Evolutionary conservation across 2,113 vertebrate species (phyloP).

Genomic region (Apistogramma diplotaenia): DNA sequence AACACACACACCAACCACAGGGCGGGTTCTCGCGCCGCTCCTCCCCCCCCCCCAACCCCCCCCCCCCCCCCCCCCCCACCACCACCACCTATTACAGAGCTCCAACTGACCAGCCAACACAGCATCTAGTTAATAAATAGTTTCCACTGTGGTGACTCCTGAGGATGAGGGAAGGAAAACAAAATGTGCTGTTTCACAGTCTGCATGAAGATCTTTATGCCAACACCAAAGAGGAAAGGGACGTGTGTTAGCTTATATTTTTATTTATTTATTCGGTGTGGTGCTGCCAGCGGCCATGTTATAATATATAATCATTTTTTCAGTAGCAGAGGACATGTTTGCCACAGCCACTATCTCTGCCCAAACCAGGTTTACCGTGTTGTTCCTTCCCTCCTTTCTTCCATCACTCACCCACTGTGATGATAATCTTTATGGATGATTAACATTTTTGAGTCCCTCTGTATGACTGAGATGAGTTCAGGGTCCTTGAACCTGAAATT

Average conservation of each 20-base stretch:
- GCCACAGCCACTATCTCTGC: slow-evolving; percentile 22
- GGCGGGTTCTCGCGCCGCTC: too few species aligned
- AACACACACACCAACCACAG: too few species aligned
- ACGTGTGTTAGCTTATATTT: slow-evolving; percentile 2
- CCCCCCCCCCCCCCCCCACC: too few species aligned
- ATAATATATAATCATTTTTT: neutral
- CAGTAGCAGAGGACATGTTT: slow-evolving; percentile 17
- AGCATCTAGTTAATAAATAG: slow-evolving; percentile 63
- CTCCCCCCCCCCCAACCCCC: neutral
- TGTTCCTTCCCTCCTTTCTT: slow-evolving; percentile 20
- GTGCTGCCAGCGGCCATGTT: neutral
- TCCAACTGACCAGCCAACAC: slow-evolving; percentile 60
- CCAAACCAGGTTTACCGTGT: slow-evolving; percentile 22
- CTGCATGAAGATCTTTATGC: slow-evolving; percentile 47
- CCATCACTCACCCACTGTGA: slow-evolving; percentile 39
- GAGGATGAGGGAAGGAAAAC: slow-evolving; percentile 48
- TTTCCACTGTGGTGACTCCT: slow-evolving; percentile 53
- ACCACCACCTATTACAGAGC: slow-evolving; percentile 59
- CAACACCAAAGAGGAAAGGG: slow-evolving; percentile 23
- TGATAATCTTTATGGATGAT: slow-evolving; percentile 59
- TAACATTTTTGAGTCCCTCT: slow-evolving; percentile 66
- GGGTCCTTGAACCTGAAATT: slow-evolving; percentile 67
- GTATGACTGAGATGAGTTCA: slow-evolving; percentile 50
- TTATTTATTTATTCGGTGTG: neutral
- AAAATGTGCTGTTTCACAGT: slow-evolving; percentile 46